Evolutionary conservation across 2,113 vertebrate genomes (phyloP).

Genomic region (Myotis brandtii): DNA sequence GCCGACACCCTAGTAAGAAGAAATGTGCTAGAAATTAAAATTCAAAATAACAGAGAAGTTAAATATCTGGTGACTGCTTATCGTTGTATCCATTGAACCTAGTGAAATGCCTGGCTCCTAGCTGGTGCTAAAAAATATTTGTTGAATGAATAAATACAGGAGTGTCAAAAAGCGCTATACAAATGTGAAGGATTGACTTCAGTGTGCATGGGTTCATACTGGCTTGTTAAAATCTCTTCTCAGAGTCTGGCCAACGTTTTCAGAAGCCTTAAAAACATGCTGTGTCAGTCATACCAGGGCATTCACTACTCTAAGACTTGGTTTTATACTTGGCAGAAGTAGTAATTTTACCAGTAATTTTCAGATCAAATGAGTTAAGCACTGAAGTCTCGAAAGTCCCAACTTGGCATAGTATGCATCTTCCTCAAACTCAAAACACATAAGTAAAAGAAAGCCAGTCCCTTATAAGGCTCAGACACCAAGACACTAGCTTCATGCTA

Average conservation of each 20-base stretch:
- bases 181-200: background rate
- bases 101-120: background rate
- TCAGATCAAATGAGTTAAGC: slow-evolving; percentile 69
- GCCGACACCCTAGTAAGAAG: background rate
- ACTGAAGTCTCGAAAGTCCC: slow-evolving; percentile 59
- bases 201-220: background rate
- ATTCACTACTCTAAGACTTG: slow-evolving; percentile 40
- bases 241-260: background rate
- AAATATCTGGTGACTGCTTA: slow-evolving; percentile 13
- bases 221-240: slow-evolving; percentile 35
- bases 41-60: background rate
- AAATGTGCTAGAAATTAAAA: slow-evolving; percentile 34
- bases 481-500: slow-evolving; percentile 21
- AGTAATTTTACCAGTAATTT: slow-evolving; percentile 69
- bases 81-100: background rate
- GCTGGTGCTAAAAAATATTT: background rate
- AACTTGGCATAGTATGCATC: slow-evolving; percentile 48
- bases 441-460: slow-evolving; percentile 67
- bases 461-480: slow-evolving; percentile 57
- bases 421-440: slow-evolving; percentile 69
- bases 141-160: slow-evolving; percentile 10
- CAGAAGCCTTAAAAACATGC: slow-evolving; percentile 14
- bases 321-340: slow-evolving; percentile 47
- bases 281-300: slow-evolving; percentile 27
- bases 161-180: background rate